Percentiles rank a stretch among this genome's conserved stretches.
Conservation (phyloP, 1,140 invertebrate species). For the Brachionus angularis region DNA sequence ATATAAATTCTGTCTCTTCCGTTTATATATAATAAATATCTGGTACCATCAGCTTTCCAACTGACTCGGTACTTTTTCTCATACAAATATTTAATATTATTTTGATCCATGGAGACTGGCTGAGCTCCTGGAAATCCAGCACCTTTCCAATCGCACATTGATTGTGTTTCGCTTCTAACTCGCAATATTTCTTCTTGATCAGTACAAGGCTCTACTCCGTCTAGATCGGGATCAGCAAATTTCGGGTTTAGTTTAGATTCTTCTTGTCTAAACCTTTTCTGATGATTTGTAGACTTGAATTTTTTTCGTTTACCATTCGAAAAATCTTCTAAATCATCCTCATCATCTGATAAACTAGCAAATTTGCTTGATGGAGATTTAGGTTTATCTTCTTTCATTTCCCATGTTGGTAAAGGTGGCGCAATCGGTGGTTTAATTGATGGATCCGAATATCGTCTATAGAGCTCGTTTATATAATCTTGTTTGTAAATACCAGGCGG, state of each 20-base stretch:
- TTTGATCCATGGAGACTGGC: constrained; percentile 86
- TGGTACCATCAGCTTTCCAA: constrained; percentile 98
- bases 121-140: constrained; percentile 89
- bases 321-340: background rate
- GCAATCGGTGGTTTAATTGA: background rate
- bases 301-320: background rate
- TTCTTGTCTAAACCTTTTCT: background rate
- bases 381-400: background rate
- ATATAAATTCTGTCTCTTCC: constrained; percentile 79
- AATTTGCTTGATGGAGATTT: background rate
- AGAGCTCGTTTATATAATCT: constrained; percentile 65
- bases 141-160: constrained; percentile 73
- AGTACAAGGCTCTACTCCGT: constrained; percentile 51
- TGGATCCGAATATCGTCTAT: constrained; percentile 69
- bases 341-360: background rate
- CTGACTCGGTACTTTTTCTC: constrained; percentile 86
- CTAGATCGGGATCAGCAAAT: constrained; percentile 53
- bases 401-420: constrained; percentile 1
- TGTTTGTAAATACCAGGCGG: constrained; percentile 69
- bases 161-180: constrained; percentile 73
- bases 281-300: background rate
- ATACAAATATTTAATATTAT: constrained; percentile 73
- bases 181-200: constrained; percentile 63
- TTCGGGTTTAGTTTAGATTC: constrained; percentile 13
- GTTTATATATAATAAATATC: constrained; percentile 94